These are phyloP conservation scores for Galaxias olidus DNA, from an alignment of 2,797 vertebrate species.

Conservation along the genomic window DNA sequence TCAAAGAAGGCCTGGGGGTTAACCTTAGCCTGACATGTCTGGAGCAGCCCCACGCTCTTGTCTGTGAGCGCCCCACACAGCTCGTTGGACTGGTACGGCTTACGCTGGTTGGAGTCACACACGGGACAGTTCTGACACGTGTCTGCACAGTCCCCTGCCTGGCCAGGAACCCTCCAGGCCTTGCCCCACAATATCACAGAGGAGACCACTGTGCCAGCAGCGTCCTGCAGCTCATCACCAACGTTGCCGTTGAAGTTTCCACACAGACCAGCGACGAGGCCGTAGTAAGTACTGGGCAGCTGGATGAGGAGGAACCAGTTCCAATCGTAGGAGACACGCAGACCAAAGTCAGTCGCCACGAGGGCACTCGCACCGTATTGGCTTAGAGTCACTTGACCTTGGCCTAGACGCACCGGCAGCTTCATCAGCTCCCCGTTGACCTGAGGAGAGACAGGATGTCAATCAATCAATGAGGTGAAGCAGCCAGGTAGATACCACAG, in stretches of 20 bases:
- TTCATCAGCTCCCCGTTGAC: conserved; percentile 67
- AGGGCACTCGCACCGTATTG: conserved; percentile 64
- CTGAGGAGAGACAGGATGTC: conserved; percentile 62
- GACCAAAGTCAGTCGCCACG: conserved; percentile 72
- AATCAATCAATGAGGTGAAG: too few species aligned
- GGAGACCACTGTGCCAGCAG: conserved; percentile 17
- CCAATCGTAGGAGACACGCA: conserved; percentile 80
- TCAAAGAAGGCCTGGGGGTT: conserved; percentile 70
- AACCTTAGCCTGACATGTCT: conserved; percentile 64
- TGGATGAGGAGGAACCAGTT: conserved; percentile 66
- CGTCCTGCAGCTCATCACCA: conserved; percentile 65
- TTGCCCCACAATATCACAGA: conserved; percentile 62
- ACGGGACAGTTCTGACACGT: conserved; percentile 66
- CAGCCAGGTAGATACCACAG: background rate
- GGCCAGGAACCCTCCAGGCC: conserved; percentile 76
- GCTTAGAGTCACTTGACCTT: conserved; percentile 58
- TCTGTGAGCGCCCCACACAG: conserved; percentile 75
- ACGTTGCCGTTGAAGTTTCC: conserved; percentile 80
- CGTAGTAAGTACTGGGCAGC: conserved; percentile 69
- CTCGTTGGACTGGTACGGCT: conserved; percentile 48
- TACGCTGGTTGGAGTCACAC: conserved; percentile 42
- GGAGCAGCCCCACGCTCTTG: conserved; percentile 62
- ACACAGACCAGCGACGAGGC: conserved; percentile 80
- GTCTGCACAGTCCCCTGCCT: conserved; percentile 69
- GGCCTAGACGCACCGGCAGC: conserved; percentile 69